Base-by-base conservation (phyloP, 2,888 invertebrate species). In the Acronicta leporina region DNA sequence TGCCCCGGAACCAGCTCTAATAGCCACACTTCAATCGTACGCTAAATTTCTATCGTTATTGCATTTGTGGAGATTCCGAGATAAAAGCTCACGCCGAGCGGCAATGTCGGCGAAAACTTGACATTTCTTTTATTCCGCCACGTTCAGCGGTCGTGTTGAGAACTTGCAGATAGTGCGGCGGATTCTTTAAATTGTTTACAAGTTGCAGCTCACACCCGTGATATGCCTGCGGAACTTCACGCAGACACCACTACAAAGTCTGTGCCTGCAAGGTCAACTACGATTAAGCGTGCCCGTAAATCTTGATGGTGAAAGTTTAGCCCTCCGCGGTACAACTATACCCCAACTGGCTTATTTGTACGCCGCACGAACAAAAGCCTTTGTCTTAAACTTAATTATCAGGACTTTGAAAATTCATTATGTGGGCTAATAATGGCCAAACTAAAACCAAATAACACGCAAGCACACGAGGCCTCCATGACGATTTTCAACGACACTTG, bases 11-110 rank as follows among this genome's bases (percentile, higher is more conserved):
- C 69, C 64, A 71, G 46, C 54, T 59, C 52, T 77, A 77, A 79
- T 79, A 66, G 64, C 53, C 68, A 64, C 58, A 54, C 68, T 79
- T 73, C 74, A 66, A 79, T 76, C 63, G 63, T 57, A 44, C 62
- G 74, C 68, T 57, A 70, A 78, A 68, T 76, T 73, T 73, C 62
- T 64, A 64, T 66, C 60, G 62, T 73, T 73, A 79, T 73, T 64
- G 52, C 65, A 64, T 76, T 68, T 73, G 55, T 50, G 30, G 33
- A 55, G 52, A 65, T 60, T 47, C 46, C 15, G 25, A 38, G 63
- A 63, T 70, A 70, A 70, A 63, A 73, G 57, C 53, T 20, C 47
- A 61, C 40, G 25, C n/a, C n/a, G 15, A 52, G 49, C 20, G 44
- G 59, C 71, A 45, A 63, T 56, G 52, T 58, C 41, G 47, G 35